Conservation (phyloP, 2,797 vertebrate species). For the Takifugu rubripes region DNA sequence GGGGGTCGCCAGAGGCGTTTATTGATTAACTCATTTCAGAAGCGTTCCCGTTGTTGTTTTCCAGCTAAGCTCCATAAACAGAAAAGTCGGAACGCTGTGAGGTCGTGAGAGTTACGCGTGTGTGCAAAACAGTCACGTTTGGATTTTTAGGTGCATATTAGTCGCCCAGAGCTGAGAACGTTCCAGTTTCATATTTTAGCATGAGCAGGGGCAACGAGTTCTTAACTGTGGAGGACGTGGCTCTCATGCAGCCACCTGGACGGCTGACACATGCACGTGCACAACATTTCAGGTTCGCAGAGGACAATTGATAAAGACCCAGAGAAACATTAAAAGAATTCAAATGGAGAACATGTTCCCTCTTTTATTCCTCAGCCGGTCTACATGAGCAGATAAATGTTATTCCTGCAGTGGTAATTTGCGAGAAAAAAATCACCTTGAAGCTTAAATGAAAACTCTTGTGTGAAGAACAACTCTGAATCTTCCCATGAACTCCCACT, state of each 20-base stretch:
- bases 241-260: neutral
- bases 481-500: slow-evolving; percentile 6
- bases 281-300: neutral
- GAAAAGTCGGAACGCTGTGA: slow-evolving; percentile 39
- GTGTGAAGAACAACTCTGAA: too few species aligned
- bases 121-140: slow-evolving; percentile 67
- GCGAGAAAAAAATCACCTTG: too few species aligned
- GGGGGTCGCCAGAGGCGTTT: neutral
- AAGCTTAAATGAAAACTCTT: too few species aligned
- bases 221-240: slow-evolving; percentile 38
- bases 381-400: too few species aligned
- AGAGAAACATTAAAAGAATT: too few species aligned
- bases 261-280: too few species aligned
- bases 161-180: slow-evolving; percentile 54
- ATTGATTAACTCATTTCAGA: slow-evolving; percentile 12
- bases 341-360: too few species aligned
- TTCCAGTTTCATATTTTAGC: slow-evolving; percentile 63
- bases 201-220: slow-evolving; percentile 51
- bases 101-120: slow-evolving; percentile 57
- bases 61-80: slow-evolving; percentile 37
- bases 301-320: neutral
- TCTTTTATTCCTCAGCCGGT: too few species aligned
- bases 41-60: slow-evolving; percentile 1
- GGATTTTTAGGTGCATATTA: slow-evolving; percentile 54
- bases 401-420: too few species aligned